These are phyloP conservation scores for Zootermopsis nevadensis DNA, from an alignment of 2,888 invertebrate species.

Conservation along the genomic window DNA sequence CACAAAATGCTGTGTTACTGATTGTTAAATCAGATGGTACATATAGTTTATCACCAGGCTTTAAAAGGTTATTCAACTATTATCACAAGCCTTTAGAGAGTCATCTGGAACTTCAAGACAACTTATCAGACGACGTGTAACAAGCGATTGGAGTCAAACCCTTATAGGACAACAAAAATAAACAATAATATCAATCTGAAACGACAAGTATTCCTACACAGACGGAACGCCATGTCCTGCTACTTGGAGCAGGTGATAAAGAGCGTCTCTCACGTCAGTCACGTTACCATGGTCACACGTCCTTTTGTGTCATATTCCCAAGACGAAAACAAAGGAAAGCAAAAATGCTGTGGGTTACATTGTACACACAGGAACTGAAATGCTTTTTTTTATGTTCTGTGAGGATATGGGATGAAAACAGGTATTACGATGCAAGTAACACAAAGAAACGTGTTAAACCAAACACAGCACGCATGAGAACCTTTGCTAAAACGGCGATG, in stretches of 20 bases:
- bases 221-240: neutral
- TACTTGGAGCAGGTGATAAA: neutral
- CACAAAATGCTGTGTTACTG: no score
- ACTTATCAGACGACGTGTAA: neutral
- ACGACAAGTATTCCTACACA: no score
- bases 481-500: no score
- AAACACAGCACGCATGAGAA: neutral
- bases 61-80: no score
- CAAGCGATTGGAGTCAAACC: neutral
- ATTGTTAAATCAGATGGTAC: no score
- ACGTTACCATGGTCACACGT: neutral
- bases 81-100: no score
- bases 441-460: neutral
- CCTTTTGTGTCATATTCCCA: neutral
- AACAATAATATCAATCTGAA: no score
- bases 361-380: no score
- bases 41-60: no score
- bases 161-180: neutral
- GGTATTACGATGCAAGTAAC: neutral
- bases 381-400: neutral
- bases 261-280: neutral
- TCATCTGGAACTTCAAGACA: no score
- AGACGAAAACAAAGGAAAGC: slow-evolving; percentile 1
- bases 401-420: neutral
- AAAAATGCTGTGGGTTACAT: no score